phyloP scores from a whole-genome alignment of 1,140 invertebrate genomes.

The Ruditapes philippinarum region DNA sequence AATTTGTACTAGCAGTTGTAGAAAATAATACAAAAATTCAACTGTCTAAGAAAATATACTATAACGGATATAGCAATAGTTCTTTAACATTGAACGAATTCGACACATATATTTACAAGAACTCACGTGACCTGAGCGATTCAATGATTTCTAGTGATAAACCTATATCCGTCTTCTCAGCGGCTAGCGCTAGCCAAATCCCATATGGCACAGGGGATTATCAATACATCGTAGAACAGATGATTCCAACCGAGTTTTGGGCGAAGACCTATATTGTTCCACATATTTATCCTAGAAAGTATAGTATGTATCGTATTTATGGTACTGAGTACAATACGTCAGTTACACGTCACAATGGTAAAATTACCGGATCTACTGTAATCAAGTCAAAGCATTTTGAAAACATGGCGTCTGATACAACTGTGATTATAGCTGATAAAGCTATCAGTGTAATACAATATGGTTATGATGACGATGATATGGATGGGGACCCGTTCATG shows the following conservation, averaged over 20 bases:
- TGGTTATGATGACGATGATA: neutral
- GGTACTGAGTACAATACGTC: neutral
- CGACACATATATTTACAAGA: neutral
- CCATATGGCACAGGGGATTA: neutral
- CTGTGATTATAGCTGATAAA: neutral
- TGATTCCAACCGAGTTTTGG: neutral
- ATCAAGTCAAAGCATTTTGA: neutral
- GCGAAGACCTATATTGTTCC: neutral
- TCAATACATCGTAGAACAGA: conserved; percentile 3
- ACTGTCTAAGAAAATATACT: neutral
- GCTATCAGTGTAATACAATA: neutral
- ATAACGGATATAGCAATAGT: neutral
- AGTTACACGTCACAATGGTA: neutral
- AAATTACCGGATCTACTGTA: neutral
- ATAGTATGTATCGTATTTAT: neutral
- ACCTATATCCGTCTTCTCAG: neutral
- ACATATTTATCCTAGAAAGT: neutral
- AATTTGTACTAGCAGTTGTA: neutral
- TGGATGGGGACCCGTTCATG: neutral
- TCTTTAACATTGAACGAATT: neutral
- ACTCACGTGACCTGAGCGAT: neutral
- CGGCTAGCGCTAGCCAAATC: neutral
- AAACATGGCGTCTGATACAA: neutral
- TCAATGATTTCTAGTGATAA: conserved; percentile 3
- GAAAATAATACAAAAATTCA: neutral